Base-by-base conservation (phyloP, 2,113 vertebrate species). In the Pyrgilauda ruficollis region DNA sequence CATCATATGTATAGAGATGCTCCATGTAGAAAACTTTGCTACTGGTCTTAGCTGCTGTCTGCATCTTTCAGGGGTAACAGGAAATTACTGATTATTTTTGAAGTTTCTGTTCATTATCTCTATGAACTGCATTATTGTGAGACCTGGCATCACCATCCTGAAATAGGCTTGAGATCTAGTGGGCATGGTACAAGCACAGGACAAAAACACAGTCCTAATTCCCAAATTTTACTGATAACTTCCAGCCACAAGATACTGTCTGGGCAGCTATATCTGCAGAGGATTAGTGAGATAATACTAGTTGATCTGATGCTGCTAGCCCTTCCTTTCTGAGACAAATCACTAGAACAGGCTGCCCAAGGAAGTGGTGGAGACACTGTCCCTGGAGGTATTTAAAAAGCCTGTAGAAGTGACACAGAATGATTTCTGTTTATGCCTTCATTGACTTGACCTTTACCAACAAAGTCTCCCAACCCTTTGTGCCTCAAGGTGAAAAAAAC, bases 1-100 rank as follows among this genome's bases (percentile, higher is more conserved):
- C 31, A 90, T 10, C 10, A 10, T 15, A 15, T 4, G 10, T 37
- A 6, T 11, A 39, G 46, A 77, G 15, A 43, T 59, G 21, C 12
- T 76, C 58, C 1, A 0, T 12, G 4, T 18, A 22, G 23, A 66
- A 20, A 58, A 0, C 47, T 49, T 85, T 3, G 3, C 15, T 84
- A 19, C 52, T 43, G 15, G 8, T 70, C 68, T 73, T 61, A 59
- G 50, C 35, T 70, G 43, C 76, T 70, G 12, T 35, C 63, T 69
- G n/a, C 31, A 39, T 53, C 46, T 78, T 87, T 90, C 1, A 0
- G 10, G 19, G 20, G 3, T n/a, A 82, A 87, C 7, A 41, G 46
- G 20, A 80, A 30, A 12, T 53, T 70, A 22, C 2, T 55, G 33
- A 47, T 58, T 73, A 17, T 72, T 68, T 89, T 68, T 56, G 5